phyloP scores from a whole-genome alignment of 2,888 invertebrate genomes.

The Idaea dimidiata region DNA sequence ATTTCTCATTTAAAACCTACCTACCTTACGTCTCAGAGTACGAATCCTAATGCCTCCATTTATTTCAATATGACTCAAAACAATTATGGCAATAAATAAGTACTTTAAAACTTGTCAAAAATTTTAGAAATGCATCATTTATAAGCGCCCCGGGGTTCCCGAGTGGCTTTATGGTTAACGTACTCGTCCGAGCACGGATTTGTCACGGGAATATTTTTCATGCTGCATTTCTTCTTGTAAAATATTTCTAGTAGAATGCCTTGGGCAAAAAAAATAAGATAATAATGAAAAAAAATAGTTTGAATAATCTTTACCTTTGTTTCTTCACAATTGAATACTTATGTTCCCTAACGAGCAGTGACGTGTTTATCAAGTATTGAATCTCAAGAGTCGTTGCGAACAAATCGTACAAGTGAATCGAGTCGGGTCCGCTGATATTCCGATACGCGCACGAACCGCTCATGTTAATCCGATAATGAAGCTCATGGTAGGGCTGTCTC shows the following conservation, averaged over 20 bases:
- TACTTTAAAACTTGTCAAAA: too few species aligned
- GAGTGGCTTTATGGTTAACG: too few species aligned
- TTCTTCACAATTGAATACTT: not conserved
- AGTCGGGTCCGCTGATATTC: slow-evolving; percentile 1
- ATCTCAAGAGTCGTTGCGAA: not conserved
- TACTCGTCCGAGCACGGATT: too few species aligned
- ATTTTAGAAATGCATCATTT: too few species aligned
- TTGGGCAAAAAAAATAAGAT: not conserved
- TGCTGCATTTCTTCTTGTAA: too few species aligned
- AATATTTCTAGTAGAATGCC: not conserved
- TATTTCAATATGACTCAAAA: too few species aligned
- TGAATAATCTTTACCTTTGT: not conserved
- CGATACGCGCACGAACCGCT: slow-evolving; percentile 4
- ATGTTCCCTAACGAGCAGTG: slow-evolving; percentile 13
- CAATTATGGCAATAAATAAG: too few species aligned
- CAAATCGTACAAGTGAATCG: slow-evolving; percentile 5
- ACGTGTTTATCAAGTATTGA: slow-evolving; percentile 10
- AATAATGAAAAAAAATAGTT: not conserved
- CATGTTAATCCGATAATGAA: slow-evolving; percentile 4
- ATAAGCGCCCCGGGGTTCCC: too few species aligned
- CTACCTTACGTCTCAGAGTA: too few species aligned
- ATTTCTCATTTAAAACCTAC: too few species aligned
- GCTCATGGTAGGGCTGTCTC: not conserved
- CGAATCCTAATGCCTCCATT: too few species aligned
- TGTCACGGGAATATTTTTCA: too few species aligned